phyloP scores from a whole-genome alignment of 2,797 vertebrate species.

The Hapalemur alaotrensis region DNA sequence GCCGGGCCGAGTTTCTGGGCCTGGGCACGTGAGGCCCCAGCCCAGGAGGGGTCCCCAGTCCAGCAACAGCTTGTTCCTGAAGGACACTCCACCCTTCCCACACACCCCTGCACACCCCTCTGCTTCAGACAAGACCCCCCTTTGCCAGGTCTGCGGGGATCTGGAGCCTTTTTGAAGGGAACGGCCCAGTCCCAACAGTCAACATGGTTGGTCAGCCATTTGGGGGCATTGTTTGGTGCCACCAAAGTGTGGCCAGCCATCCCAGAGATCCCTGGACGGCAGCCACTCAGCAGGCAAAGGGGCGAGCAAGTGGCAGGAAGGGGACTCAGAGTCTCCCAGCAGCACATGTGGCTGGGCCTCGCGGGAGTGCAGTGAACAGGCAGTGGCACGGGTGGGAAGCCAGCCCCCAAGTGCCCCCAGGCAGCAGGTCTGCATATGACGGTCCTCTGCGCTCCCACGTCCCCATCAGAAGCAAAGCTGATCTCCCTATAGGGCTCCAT shows the following conservation, averaged over 20 bases:
- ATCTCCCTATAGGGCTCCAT: neutral
- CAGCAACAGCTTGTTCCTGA: neutral
- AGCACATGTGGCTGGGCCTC: neutral
- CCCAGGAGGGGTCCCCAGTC: neutral
- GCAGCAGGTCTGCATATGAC: neutral
- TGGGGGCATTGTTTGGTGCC: neutral
- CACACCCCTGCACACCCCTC: too few species aligned
- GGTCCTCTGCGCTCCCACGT: neutral
- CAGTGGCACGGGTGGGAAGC: neutral
- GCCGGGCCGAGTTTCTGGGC: neutral
- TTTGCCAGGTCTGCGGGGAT: neutral
- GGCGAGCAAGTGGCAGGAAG: neutral
- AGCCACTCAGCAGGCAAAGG: neutral
- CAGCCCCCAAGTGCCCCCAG: neutral
- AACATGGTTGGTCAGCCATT: neutral
- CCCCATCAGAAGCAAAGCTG: neutral
- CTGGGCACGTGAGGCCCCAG: neutral
- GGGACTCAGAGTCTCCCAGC: neutral
- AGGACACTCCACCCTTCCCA: neutral
- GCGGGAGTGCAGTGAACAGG: accelerated
- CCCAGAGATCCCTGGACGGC: neutral
- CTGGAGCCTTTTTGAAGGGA: neutral
- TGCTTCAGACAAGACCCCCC: neutral
- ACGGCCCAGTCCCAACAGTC: neutral
- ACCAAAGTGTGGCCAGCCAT: neutral